phyloP scores from a whole-genome alignment of 30 jellyfish, hydroid and myxozoan genomes.

The Haliclystus octoradiatus region DNA sequence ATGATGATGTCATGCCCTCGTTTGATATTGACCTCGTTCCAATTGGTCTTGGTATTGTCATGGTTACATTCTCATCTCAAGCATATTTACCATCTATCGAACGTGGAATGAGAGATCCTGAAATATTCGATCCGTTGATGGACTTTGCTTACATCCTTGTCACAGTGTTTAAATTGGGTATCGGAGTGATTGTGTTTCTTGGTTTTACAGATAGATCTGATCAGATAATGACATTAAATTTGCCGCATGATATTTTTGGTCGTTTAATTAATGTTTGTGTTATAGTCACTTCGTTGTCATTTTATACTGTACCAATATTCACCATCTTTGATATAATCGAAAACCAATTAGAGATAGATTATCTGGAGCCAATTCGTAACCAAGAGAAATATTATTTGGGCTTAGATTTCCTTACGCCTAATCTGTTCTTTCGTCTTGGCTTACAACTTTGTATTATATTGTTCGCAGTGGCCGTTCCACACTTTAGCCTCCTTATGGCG shows the following conservation, averaged over 20 bases:
- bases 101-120: constrained; percentile 94
- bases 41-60: constrained; percentile 79
- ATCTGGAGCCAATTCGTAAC: constrained; percentile 45
- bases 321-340: constrained; percentile 81
- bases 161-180: constrained; percentile 81
- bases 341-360: constrained; percentile 56
- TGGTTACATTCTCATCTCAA: constrained; percentile 86
- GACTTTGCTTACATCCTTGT: constrained; percentile 86
- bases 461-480: constrained; percentile 79
- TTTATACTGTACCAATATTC: constrained; percentile 90
- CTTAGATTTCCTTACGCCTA: constrained; percentile 47
- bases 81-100: constrained; percentile 96
- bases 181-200: constrained; percentile 85
- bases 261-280: constrained; percentile 60
- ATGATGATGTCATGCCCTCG: constrained; percentile 80
- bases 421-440: constrained; percentile 55
- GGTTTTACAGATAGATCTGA: constrained; percentile 80
- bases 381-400: constrained; percentile 49
- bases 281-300: constrained; percentile 69
- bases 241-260: constrained; percentile 65
- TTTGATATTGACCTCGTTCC: constrained; percentile 77
- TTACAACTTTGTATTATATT: constrained; percentile 45
- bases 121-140: constrained; percentile 82
- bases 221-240: constrained; percentile 82
- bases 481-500: constrained; percentile 89